Evolutionary conservation across 1,140 invertebrate genomes (phyloP).

Genomic region (Tenebrio molitor): DNA sequence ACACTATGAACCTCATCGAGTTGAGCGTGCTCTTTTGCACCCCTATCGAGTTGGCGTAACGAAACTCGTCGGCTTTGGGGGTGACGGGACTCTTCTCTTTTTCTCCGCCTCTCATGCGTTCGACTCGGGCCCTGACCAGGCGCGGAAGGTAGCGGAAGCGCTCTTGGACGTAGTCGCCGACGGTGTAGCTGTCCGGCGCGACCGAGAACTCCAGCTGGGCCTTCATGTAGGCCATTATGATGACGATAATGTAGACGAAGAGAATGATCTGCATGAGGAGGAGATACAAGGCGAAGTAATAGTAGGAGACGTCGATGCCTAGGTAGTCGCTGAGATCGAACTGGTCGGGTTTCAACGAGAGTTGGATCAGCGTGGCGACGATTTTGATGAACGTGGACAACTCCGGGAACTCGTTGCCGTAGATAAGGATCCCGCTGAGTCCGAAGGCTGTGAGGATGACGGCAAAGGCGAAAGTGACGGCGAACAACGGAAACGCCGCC

Average conservation of each 20-base stretch:
- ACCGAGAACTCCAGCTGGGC: constrained; percentile 50
- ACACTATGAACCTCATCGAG: constrained; percentile 16
- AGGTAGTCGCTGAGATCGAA: constrained; percentile 20
- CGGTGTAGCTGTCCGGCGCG: constrained; percentile 8
- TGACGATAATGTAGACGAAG: constrained; percentile 52
- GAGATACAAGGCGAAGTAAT: constrained; percentile 46
- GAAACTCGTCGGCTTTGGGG: constrained; percentile 33
- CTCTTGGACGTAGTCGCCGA: background rate
- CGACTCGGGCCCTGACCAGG: background rate
- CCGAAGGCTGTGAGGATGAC: constrained; percentile 48
- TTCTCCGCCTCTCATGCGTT: background rate
- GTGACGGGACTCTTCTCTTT: background rate
- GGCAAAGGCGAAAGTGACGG: constrained; percentile 46
- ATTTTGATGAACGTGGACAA: constrained; percentile 45
- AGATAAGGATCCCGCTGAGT: constrained; percentile 42
- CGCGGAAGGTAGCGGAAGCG: background rate
- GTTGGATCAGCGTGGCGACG: constrained; percentile 8
- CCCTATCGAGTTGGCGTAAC: constrained; percentile 9
- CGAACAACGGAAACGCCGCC: constrained; percentile 39
- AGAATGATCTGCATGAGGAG: constrained; percentile 25
- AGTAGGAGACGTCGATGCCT: constrained; percentile 20
- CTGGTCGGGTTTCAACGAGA: constrained; percentile 15
- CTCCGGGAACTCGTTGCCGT: constrained; percentile 40
- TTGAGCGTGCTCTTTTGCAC: background rate
- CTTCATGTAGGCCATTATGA: constrained; percentile 52